Conservation (phyloP, 2,113 vertebrate species). For the Chloropsis hardwickii region DNA sequence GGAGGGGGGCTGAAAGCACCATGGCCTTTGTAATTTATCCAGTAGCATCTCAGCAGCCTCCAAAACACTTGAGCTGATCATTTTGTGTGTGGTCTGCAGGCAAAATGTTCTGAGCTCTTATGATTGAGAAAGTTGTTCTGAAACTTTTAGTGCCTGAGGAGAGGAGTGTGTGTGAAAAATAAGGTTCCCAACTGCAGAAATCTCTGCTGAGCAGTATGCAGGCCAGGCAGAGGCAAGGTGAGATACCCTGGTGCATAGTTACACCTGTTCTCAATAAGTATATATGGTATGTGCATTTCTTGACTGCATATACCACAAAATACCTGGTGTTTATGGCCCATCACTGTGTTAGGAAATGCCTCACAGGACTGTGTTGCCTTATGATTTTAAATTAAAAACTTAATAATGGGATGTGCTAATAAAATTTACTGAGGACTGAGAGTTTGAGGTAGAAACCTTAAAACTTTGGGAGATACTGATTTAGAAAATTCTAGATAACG, state of each 20-base stretch:
- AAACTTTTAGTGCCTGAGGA: neutral
- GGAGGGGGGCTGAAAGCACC: neutral
- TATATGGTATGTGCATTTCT: neutral
- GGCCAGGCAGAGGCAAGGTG: neutral
- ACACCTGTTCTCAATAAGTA: rapidly evolving
- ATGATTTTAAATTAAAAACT: neutral
- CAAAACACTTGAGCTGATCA: neutral
- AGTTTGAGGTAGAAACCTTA: neutral
- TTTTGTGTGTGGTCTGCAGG: neutral
- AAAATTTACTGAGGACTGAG: neutral
- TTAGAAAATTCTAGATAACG: neutral
- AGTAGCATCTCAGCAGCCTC: neutral
- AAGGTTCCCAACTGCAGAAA: neutral
- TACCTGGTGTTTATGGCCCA: neutral
- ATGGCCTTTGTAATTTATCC: neutral
- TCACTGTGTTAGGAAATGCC: neutral
- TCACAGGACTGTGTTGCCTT: neutral
- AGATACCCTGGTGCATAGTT: neutral
- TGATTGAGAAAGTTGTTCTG: neutral
- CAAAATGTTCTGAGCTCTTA: neutral
- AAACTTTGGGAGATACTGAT: neutral
- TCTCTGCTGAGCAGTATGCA: neutral
- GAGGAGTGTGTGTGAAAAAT: neutral
- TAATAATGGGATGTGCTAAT: neutral
- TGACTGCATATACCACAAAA: neutral